phyloP scores from a whole-genome alignment of 2,888 invertebrate genomes.

The Caenorhabditis sp. region DNA sequence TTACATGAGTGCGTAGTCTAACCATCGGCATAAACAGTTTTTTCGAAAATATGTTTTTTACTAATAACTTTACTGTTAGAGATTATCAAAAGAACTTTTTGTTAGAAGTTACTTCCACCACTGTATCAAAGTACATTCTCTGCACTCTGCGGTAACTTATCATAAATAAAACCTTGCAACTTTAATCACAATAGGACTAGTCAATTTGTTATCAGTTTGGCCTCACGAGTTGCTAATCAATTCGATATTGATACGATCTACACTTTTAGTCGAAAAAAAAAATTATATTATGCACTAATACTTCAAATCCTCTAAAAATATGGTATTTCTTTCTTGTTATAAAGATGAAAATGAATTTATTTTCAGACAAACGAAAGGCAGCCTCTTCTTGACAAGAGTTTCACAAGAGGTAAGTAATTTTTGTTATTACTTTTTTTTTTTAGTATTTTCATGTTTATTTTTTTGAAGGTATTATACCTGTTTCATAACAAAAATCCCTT shows the following conservation, averaged over 20 bases:
- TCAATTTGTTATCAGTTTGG: constrained; percentile 28
- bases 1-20: no score
- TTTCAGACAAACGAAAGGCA: constrained; percentile 17
- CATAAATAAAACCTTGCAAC: background rate
- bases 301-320: background rate
- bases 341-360: constrained; percentile 1
- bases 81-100: no score
- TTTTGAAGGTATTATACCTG: background rate
- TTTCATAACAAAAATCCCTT: background rate
- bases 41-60: no score
- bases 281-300: constrained; percentile 1
- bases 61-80: no score
- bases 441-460: background rate
- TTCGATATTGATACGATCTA: constrained; percentile 2
- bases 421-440: background rate
- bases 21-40: no score
- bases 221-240: constrained; percentile 34
- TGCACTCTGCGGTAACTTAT: background rate
- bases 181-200: background rate
- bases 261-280: background rate
- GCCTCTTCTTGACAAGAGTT: constrained; percentile 28
- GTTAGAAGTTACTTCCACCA: background rate
- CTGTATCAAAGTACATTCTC: background rate
- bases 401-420: background rate
- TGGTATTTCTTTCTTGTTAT: background rate